Conservation (phyloP, 2,797 vertebrate genomes). For the Syngnathus acus region DNA sequence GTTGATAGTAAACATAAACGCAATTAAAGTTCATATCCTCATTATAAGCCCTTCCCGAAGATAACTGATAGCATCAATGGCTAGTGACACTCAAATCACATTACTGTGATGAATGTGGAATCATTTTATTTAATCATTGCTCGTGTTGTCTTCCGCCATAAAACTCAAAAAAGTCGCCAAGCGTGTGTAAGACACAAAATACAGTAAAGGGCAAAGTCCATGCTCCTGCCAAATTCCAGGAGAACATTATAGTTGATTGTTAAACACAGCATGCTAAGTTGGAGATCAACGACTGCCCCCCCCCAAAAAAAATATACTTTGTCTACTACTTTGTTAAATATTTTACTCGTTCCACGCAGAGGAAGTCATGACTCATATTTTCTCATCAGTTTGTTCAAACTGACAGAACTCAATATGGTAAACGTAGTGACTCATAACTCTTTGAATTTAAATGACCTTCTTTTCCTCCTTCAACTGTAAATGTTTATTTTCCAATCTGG, state of each 20-base stretch:
- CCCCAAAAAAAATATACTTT: neutral
- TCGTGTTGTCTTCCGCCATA: too few relatives aligned
- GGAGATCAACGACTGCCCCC: too few relatives aligned
- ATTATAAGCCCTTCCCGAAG: neutral
- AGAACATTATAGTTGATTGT: too few relatives aligned
- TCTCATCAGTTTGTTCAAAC: constrained; percentile 17
- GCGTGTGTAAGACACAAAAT: too few relatives aligned
- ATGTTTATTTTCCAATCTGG: neutral
- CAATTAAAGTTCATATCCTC: neutral
- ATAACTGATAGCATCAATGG: neutral
- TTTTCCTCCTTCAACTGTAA: neutral
- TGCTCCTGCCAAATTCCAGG: too few relatives aligned
- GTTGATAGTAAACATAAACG: neutral
- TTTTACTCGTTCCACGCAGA: neutral
- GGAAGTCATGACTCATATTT: constrained; percentile 49
- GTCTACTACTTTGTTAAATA: neutral
- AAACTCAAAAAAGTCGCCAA: too few relatives aligned
- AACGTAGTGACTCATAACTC: neutral
- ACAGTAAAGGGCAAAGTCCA: too few relatives aligned
- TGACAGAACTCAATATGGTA: constrained; percentile 4
- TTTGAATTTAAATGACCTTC: neutral
- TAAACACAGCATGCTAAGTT: too few relatives aligned
- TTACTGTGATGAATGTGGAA: neutral
- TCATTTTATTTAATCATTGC: too few relatives aligned
- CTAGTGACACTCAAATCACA: neutral